Conservation (phyloP, 2,888 invertebrate genomes). For the Pseudococcus viburni region DNA sequence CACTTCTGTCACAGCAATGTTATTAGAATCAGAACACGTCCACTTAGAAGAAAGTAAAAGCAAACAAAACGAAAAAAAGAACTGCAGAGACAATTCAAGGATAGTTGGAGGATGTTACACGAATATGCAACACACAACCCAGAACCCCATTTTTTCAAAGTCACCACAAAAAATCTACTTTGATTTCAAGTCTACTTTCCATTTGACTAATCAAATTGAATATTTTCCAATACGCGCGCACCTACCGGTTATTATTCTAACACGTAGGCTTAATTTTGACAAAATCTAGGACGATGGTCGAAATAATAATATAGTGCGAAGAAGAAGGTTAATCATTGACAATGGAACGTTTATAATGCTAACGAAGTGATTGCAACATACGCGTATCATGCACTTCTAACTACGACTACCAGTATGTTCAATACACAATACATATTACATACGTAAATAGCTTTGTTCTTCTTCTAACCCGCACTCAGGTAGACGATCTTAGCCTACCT, state of each 20-base stretch:
- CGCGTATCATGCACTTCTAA: conserved; percentile 9
- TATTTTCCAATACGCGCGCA: conserved; percentile 29
- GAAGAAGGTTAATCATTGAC: conserved; percentile 57
- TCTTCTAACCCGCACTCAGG: conserved; percentile 15
- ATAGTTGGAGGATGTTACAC: neutral
- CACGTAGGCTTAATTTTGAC: conserved; percentile 43
- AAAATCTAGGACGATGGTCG: conserved; percentile 45
- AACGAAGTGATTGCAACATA: conserved; percentile 47
- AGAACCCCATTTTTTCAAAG: neutral
- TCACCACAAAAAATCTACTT: neutral
- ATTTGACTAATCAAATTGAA: neutral
- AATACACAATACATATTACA: neutral
- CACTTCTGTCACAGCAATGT: neutral
- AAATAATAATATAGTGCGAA: conserved; percentile 27
- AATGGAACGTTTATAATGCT: conserved; percentile 55
- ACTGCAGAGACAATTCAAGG: conserved; percentile 30
- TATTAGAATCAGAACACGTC: conserved; percentile 22
- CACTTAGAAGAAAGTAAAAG: conserved; percentile 14
- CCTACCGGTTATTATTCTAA: conserved; percentile 45
- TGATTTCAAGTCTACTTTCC: conserved; percentile 24
- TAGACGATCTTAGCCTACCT: conserved; percentile 23
- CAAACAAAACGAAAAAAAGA: neutral
- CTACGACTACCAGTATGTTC: neutral
- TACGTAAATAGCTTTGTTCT: conserved; percentile 24
- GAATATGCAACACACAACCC: neutral